Evolutionary conservation across 2,113 vertebrate species (phyloP).

Genomic region (Clarias macrocephalus): DNA sequence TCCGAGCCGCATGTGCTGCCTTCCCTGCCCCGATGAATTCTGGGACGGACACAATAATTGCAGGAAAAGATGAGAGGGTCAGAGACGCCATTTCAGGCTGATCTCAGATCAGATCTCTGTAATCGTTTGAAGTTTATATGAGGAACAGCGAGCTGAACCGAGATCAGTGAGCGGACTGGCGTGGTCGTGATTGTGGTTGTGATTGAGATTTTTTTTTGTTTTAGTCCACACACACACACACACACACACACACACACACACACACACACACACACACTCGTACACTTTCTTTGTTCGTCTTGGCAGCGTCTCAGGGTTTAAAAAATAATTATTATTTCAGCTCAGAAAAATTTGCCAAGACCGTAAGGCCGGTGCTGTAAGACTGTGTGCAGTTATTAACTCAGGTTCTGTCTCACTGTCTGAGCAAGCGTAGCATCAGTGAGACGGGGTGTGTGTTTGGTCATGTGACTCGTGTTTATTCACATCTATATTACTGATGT

Average conservation of each 20-base stretch:
- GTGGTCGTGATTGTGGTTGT: conserved; percentile 27
- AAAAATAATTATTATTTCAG: neutral
- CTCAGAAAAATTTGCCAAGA: neutral
- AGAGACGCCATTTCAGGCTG: conserved; percentile 16
- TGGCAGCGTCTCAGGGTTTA: neutral
- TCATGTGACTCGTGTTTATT: neutral
- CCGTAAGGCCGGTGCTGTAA: neutral
- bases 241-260: neutral
- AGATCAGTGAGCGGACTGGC: conserved; percentile 24
- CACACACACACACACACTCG: neutral
- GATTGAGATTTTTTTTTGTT: conserved; percentile 41
- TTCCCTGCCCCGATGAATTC: conserved; percentile 16
- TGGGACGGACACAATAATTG: conserved; percentile 24
- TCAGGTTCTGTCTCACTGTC: neutral
- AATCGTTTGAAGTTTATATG: neutral
- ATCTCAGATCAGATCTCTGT: conserved; percentile 25
- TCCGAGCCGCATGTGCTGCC: conserved; percentile 14
- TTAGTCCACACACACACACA: conserved; percentile 34
- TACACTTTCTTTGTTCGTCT: neutral
- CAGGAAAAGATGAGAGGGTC: conserved; percentile 28
- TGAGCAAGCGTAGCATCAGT: neutral
- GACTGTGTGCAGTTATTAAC: neutral
- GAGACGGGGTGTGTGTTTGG: neutral
- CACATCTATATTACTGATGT: neutral
- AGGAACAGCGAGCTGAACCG: conserved; percentile 18